Percentiles rank a stretch among this genome's conserved stretches.
Conservation (phyloP, 2,113 vertebrate genomes). For the Corythaeola cristata region DNA sequence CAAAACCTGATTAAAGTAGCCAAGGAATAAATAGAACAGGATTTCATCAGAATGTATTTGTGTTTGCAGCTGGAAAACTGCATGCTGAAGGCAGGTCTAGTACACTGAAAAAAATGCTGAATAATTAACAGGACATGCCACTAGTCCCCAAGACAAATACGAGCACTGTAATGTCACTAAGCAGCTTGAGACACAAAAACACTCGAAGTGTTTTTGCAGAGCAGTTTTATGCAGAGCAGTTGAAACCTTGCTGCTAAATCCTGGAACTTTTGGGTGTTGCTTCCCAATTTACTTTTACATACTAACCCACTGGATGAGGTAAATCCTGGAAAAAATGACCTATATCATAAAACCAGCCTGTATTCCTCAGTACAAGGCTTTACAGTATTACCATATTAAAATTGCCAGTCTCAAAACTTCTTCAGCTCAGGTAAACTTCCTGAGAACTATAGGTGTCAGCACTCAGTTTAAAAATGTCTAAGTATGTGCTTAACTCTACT, state of each 20-base stretch:
- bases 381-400: neutral
- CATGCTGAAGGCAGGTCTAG: neutral
- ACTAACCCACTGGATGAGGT: neutral
- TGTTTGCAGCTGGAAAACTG: neutral
- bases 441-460: slow-evolving; percentile 4
- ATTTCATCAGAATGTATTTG: neutral
- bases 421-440: neutral
- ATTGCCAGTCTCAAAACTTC: neutral
- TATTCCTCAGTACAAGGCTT: neutral
- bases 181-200: neutral
- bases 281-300: neutral
- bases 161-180: neutral
- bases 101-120: neutral
- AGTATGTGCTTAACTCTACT: slow-evolving; percentile 25
- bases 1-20: neutral
- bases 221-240: neutral
- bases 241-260: neutral
- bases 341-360: neutral
- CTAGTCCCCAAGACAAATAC: neutral
- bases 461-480: neutral
- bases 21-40: neutral
- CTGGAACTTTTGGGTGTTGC: neutral
- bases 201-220: neutral
- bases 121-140: neutral
- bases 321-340: neutral